A percentile compares a stretch with the other conserved stretches of the same genome.
Evolutionary conservation across 2,888 invertebrate species (phyloP).

Genomic region (Dysmachus trigonus): DNA sequence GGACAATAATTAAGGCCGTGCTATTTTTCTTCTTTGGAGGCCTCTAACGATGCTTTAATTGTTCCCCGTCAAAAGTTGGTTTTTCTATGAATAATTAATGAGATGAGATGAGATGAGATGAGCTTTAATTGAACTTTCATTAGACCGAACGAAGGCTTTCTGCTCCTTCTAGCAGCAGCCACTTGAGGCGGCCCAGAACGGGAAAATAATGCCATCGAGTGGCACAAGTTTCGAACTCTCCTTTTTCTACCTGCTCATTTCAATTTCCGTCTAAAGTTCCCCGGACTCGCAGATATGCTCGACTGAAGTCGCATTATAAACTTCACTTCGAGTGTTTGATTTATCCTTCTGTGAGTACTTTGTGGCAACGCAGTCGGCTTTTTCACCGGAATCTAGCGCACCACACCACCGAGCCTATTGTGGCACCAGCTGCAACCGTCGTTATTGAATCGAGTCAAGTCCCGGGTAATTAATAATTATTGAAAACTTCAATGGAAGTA

Average conservation of each 20-base stretch:
- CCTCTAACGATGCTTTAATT: conserved; percentile 40
- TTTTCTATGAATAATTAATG: conserved; percentile 50
- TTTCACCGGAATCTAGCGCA: not conserved
- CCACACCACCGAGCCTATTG: conserved; percentile 3
- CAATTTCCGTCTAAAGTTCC: conserved; percentile 12
- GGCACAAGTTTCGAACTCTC: conserved; percentile 27
- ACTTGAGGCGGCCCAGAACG: not conserved
- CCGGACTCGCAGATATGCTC: conserved; percentile 24
- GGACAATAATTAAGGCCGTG: conserved; percentile 7
- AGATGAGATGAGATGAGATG: conserved; percentile 40
- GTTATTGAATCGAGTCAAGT: not conserved
- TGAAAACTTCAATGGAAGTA: conserved; percentile 16
- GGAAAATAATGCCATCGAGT: conserved; percentile 6
- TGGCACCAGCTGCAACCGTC: not conserved
- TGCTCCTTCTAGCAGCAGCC: not conserved
- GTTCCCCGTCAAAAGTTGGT: conserved; percentile 45
- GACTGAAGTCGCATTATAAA: conserved; percentile 16
- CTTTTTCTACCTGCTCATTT: conserved; percentile 6
- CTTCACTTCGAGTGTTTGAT: conserved; percentile 23
- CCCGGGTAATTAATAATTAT: conserved; percentile 26
- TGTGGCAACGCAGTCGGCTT: not conserved
- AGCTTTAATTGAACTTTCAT: conserved; percentile 49
- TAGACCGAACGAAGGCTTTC: conserved; percentile 31
- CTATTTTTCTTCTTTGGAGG: conserved; percentile 11
- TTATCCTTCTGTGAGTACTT: conserved; percentile 25